Evolutionary conservation across 64 coral and sea anemone species (phyloP).

Genomic region (Montipora sp.): DNA sequence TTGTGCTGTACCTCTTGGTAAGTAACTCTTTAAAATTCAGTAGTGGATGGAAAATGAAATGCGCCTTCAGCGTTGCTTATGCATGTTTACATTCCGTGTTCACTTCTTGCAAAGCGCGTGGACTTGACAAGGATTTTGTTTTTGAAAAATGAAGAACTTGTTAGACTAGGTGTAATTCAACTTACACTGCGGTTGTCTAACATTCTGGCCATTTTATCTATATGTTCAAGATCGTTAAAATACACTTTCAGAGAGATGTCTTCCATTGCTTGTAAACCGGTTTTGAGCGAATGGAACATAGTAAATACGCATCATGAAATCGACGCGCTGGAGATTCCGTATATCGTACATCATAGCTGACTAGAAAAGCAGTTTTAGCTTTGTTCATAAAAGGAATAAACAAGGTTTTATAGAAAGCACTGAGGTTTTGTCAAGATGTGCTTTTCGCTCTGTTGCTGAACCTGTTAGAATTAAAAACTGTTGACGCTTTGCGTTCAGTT

Average conservation of each 20-base stretch:
- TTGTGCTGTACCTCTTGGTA: background rate
- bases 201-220: no score
- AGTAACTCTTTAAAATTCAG: background rate
- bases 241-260: no score
- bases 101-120: background rate
- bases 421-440: no score
- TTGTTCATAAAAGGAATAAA: background rate
- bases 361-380: background rate
- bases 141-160: background rate
- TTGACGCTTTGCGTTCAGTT: no score
- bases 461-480: no score
- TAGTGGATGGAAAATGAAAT: background rate
- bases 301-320: background rate
- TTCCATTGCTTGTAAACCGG: no score
- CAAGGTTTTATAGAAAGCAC: background rate
- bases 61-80: background rate
- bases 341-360: background rate
- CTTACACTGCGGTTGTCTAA: no score
- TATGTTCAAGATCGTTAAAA: no score
- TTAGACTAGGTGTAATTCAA: no score
- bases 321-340: background rate
- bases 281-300: no score
- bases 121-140: background rate
- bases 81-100: constrained; percentile 27
- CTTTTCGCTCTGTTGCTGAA: no score